phyloP scores from a whole-genome alignment of 2,888 invertebrate species.

The Orgyia antiqua region DNA sequence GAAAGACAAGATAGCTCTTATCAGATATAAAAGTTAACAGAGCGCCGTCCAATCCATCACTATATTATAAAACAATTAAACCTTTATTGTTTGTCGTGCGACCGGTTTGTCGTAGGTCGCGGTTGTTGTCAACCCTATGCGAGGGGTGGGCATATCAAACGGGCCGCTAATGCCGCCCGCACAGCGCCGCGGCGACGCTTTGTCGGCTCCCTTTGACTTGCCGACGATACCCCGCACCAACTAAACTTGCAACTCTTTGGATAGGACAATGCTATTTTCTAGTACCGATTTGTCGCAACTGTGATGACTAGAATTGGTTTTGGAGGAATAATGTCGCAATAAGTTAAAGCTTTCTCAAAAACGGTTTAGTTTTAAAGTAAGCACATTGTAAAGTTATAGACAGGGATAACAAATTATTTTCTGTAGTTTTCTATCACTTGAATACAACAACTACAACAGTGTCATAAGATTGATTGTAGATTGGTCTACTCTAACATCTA shows the following conservation, averaged over 20 bases:
- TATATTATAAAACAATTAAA: constrained; percentile 39
- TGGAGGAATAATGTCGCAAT: no score
- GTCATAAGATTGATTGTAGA: no score
- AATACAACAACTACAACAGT: no score
- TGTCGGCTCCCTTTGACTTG: constrained; percentile 74
- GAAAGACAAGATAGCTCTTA: no score
- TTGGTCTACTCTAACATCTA: no score
- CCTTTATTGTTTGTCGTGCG: constrained; percentile 26
- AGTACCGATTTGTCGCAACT: constrained; percentile 25
- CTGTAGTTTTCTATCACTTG: no score
- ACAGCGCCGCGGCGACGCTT: constrained; percentile 63
- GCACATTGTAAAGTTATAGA: no score
- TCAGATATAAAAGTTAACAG: no score
- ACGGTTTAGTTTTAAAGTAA: no score
- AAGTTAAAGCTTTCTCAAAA: no score
- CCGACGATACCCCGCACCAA: constrained; percentile 56
- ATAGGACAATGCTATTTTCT: constrained; percentile 25
- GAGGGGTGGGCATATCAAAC: constrained; percentile 58
- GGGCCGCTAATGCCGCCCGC: constrained; percentile 74
- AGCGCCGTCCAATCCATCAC: constrained; percentile 14
- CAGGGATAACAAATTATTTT: no score
- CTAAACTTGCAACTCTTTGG: constrained; percentile 36
- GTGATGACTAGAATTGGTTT: no score
- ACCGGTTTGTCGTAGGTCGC: constrained; percentile 45
- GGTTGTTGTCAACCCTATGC: constrained; percentile 51